phyloP scores from a whole-genome alignment of 2,888 invertebrate genomes.

The Iselma pallidipennis region DNA sequence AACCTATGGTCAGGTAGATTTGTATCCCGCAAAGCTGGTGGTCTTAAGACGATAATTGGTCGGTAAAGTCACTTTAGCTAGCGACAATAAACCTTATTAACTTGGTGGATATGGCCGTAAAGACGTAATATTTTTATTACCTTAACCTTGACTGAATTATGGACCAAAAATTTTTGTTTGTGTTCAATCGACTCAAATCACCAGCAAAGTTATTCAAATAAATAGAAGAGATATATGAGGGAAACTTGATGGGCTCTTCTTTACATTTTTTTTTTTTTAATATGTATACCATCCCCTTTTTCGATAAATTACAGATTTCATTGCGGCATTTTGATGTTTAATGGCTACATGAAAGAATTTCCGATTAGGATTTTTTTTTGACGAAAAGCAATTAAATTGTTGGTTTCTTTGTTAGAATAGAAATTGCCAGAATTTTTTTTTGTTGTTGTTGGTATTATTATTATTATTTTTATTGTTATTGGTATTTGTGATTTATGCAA shows the following conservation, averaged over 20 bases:
- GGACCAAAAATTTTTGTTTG: constrained; percentile 27
- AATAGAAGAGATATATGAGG: background rate
- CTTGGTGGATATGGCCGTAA: constrained; percentile 31
- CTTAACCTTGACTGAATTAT: constrained; percentile 24
- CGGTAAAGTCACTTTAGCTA: constrained; percentile 30
- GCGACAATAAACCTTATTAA: constrained; percentile 37
- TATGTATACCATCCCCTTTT: background rate
- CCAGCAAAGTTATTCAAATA: background rate
- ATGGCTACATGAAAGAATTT: background rate
- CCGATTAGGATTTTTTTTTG: background rate
- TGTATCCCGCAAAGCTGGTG: constrained; percentile 29
- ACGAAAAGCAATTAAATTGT: background rate
- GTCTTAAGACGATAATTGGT: constrained; percentile 31
- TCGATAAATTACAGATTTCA: constrained; percentile 5
- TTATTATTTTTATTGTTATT: too few species aligned
- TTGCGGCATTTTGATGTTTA: background rate
- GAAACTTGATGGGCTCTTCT: background rate
- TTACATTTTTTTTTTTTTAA: background rate
- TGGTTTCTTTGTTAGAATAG: constrained; percentile 2
- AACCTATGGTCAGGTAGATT: constrained; percentile 23
- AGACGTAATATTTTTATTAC: constrained; percentile 30
- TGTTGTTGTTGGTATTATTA: too few species aligned
- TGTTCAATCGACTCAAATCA: constrained; percentile 9
- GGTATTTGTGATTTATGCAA: constrained; percentile 18
- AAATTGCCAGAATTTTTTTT: constrained; percentile 2